phyloP scores from a whole-genome alignment of 2,113 vertebrate species.

The Mastomys coucha region DNA sequence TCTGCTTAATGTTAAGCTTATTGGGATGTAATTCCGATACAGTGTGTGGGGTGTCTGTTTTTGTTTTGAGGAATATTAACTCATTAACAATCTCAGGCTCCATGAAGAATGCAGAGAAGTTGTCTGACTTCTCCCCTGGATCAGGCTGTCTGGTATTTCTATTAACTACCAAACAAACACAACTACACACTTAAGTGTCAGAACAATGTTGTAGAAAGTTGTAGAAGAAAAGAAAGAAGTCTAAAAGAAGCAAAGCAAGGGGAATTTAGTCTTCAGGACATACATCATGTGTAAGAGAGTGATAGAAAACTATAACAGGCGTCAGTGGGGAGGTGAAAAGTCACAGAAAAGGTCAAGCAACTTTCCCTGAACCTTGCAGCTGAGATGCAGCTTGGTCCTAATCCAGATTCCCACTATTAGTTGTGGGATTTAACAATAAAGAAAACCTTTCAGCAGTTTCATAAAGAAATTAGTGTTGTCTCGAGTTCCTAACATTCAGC shows the following conservation, averaged over 20 bases:
- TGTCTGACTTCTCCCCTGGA: neutral
- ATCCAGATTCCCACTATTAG: neutral
- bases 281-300: neutral
- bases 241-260: neutral
- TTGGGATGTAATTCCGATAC: neutral
- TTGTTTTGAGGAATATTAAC: neutral
- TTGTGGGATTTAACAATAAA: neutral
- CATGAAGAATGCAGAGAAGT: neutral
- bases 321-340: neutral
- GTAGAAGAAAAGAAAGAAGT: neutral
- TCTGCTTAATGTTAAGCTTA: neutral
- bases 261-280: neutral
- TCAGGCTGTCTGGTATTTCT: neutral
- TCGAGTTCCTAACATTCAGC: neutral
- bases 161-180: neutral
- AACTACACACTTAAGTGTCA: neutral
- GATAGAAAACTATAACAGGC: neutral
- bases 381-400: neutral
- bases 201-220: neutral
- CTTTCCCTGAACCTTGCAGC: neutral
- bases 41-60: neutral
- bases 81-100: neutral
- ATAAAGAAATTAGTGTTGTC: constrained; percentile 41
- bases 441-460: neutral
- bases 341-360: neutral